Conservation (phyloP, 2,797 vertebrate genomes). For the Lacerta agilis region DNA sequence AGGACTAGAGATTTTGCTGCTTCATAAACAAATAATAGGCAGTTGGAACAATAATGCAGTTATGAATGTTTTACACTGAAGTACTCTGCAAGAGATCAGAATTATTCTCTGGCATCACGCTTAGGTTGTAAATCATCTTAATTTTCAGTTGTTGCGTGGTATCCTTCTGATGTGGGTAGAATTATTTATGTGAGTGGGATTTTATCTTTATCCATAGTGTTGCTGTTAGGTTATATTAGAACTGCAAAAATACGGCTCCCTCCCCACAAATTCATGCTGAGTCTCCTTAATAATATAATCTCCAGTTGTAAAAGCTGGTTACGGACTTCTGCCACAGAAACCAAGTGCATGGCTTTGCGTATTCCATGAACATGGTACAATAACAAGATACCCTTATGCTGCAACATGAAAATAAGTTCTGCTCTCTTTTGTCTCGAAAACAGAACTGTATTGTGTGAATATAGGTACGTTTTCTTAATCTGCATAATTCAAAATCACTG, state of each 20-base stretch:
- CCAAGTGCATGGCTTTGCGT: not conserved
- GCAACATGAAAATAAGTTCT: not conserved
- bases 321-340: not conserved
- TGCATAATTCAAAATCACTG: not conserved
- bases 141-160: not conserved
- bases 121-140: not conserved
- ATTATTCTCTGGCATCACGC: not conserved
- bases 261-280: not conserved
- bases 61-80: not conserved
- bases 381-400: not conserved
- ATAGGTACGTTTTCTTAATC: not conserved
- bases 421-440: not conserved
- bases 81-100: not conserved
- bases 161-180: not conserved
- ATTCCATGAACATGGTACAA: not conserved
- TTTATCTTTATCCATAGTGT: not conserved
- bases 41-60: not conserved
- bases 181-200: not conserved
- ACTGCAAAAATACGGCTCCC: not conserved
- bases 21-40: not conserved
- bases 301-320: not conserved
- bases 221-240: not conserved
- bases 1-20: not conserved
- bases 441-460: not conserved
- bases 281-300: not conserved